Evolutionary conservation across 2,797 vertebrate species (phyloP), one percentile per base, ranked within the genome.

Genomic region (Hippoglossus hippoglossus): DNA sequence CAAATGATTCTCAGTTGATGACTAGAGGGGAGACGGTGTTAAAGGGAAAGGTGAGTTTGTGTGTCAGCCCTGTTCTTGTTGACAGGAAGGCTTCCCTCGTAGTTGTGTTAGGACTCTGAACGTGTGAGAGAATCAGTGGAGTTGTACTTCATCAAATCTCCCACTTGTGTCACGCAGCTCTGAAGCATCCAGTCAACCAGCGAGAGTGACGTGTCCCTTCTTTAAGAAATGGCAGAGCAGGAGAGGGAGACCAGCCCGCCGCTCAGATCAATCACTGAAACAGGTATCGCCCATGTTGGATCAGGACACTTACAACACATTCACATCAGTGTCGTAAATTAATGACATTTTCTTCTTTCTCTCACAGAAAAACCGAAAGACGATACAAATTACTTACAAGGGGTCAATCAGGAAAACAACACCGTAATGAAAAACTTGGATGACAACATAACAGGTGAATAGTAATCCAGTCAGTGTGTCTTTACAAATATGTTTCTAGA

Each of bases 171-270:
- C 2, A 25, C 58, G 2, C 55, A 79, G 84, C 6, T 51, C 63
- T 67, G 41, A 72, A 54, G 12, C 26, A 22, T 53, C 54, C 47
- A 56, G 39, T 25, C 41, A 57, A 56, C 5, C 62, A 16, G 18
- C 46, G 11, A 49, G 41, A 74, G 51, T 71, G 24, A 78, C 49
- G 65, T 57, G 21, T 4, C 12, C 11, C 28, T 5, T 41, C 55
- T 21, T 3, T 6, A 44, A 83, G 52, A 66, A 49, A 90, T 90
- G 90, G 82, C 67, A 52, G 80, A 80, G 16, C 31, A 67, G 52
- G 44, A 51, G 36, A 2, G 11, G 5, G 24, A 58, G 5, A 6
- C 1, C 0, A 0, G 2, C 44, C 24, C 0, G 10, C 44, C 51
- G 7, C 22, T 25, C 22, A 3, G 8, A 49, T 16, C 57, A 77